A percentile compares a stretch with the other conserved stretches of the same genome.
phyloP scores from a whole-genome alignment of 1,140 invertebrate genomes.

The Drosophila insularis region DNA sequence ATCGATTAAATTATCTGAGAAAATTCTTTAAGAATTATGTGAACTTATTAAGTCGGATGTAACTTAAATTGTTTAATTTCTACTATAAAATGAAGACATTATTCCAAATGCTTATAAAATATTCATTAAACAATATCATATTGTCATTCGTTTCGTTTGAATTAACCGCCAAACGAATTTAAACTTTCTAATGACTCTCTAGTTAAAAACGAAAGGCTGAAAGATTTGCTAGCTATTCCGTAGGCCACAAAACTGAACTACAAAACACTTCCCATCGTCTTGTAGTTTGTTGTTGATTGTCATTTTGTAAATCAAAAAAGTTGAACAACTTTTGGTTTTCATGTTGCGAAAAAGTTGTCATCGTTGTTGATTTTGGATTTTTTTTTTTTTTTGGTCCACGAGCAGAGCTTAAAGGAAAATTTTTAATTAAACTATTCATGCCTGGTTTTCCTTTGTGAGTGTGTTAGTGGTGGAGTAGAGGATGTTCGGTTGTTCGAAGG shows the following conservation, averaged over 20 bases:
- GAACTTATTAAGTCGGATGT: background rate
- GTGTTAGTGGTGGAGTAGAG: background rate
- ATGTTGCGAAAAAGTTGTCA: constrained; percentile 37
- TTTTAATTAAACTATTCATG: constrained; percentile 79
- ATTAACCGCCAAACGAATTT: constrained; percentile 29
- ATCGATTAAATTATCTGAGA: too few species aligned
- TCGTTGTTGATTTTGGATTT: constrained; percentile 18
- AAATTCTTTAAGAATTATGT: too few species aligned
- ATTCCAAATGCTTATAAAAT: background rate
- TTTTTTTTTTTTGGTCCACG: constrained; percentile 53
- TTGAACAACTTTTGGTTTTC: constrained; percentile 60
- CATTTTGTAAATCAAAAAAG: constrained; percentile 45
- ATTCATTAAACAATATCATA: background rate
- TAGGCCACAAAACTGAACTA: constrained; percentile 48
- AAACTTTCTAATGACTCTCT: constrained; percentile 58
- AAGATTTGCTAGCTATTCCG: constrained; percentile 62
- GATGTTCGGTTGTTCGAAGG: too few species aligned
- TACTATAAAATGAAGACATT: background rate
- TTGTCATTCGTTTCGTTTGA: constrained; percentile 30
- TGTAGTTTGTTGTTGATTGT: constrained; percentile 25
- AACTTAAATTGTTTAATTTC: background rate
- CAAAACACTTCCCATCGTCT: constrained; percentile 65
- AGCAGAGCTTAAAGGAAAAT: constrained; percentile 64
- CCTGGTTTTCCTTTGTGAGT: constrained; percentile 13
- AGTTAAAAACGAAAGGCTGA: constrained; percentile 60